Base-by-base conservation (phyloP, 2,888 invertebrate species). In the Pogonocherus hispidulus region DNA sequence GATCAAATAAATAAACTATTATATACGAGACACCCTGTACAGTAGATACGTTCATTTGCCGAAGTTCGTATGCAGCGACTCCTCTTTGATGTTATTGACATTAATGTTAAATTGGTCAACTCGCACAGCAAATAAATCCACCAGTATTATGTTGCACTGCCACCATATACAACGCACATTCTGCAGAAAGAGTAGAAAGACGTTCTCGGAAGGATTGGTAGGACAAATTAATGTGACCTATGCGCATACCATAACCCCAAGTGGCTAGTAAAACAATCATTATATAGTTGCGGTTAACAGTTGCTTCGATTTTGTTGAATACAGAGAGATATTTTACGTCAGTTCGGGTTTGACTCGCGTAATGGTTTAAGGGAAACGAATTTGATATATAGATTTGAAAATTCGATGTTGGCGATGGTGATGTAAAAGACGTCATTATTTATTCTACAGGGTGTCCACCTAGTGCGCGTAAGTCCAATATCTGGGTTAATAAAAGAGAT, bases 111-210 rank as follows among this genome's bases (percentile, higher is more conserved):
- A 55, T 37, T 35, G 37, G 35, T 35, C 55, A 55, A 35, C n/a
- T 55, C 18, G n/a, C 19, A 55, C 35, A n/a, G 55, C 37, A 55
- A 55, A 55, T 55, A 37, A 55, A 55, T 55, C 11, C 54, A n/a
- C 35, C 1, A 32, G 18, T 54, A 54, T 35, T 54, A 35, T 52
- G 32, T 16, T 41, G 16, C 41, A 41, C 8, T n/a, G 14, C 16
- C n/a, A n/a, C 14, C 14, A 41, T 41, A 41, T n/a, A n/a, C 16
- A n/a, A n/a, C 41, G 14, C n/a, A 14, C n/a, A 41, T n/a, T 41
- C 41, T n/a, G 16, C 14, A n/a, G 5, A n/a, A 41, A n/a, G 3
- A 14, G 14, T n/a, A 41, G 41, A 41, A 41, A 14, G 41, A 32
- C 14, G 16, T 41, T 41, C 14, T 41, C 11, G n/a, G 41, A 41